Conservation (phyloP, 2,888 invertebrate species). For the Acrobasis suavella region DNA sequence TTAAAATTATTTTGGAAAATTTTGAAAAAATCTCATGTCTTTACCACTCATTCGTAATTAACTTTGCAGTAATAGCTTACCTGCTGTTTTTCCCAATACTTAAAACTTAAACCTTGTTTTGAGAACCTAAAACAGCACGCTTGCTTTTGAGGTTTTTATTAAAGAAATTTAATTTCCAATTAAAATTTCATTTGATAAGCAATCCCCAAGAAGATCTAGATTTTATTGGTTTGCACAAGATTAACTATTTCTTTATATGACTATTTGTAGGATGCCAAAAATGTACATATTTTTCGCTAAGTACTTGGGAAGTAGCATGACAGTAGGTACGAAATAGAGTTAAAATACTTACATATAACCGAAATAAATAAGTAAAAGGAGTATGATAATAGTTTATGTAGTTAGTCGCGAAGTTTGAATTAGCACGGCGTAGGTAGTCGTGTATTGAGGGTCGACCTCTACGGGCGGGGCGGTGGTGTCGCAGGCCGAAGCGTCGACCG, state of each 20-base stretch:
- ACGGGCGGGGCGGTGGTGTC: constrained; percentile 51
- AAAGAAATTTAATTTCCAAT: background rate
- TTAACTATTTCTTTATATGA: background rate
- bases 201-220: background rate
- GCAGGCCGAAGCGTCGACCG: constrained; percentile 50
- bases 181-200: background rate
- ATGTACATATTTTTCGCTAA: background rate
- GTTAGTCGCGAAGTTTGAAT: constrained; percentile 59
- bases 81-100: too few relatives aligned
- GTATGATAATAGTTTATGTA: constrained; percentile 20
- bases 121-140: background rate
- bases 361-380: constrained; percentile 7
- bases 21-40: too few relatives aligned
- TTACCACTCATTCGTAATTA: too few relatives aligned
- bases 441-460: constrained; percentile 50
- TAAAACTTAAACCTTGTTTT: too few relatives aligned
- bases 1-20: too few relatives aligned
- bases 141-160: background rate
- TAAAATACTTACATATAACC: background rate
- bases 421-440: constrained; percentile 54
- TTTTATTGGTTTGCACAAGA: background rate
- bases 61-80: too few relatives aligned
- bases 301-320: constrained; percentile 4
- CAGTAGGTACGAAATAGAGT: background rate
- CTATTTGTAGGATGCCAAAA: too few relatives aligned